Percentiles rank a stretch among this genome's conserved stretches.
phyloP scores from a whole-genome alignment of 1,140 invertebrate species.

The Meteorus sp. region DNA sequence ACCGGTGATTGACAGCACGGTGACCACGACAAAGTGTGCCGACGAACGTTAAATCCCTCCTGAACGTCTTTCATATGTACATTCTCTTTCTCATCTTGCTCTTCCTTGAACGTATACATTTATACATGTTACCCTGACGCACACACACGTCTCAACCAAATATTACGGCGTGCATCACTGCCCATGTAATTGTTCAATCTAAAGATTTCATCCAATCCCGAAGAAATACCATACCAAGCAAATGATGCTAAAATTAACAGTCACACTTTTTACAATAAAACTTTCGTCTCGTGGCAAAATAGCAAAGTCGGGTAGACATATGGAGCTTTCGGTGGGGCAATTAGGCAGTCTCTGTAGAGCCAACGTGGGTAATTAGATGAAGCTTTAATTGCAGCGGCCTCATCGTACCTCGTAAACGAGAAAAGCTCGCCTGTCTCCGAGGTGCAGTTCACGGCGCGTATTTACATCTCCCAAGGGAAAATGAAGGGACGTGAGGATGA shows the following conservation, averaged over 20 bases:
- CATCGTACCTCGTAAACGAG: slow-evolving; percentile 37
- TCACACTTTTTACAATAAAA: no score
- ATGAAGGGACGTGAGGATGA: slow-evolving; percentile 20
- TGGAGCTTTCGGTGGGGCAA: no score
- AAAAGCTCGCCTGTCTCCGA: slow-evolving; percentile 51
- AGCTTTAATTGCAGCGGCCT: slow-evolving; percentile 50
- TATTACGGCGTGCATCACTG: no score
- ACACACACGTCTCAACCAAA: no score
- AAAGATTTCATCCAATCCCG: no score
- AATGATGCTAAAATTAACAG: no score
- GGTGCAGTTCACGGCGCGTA: slow-evolving; percentile 55
- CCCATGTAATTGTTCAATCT: no score
- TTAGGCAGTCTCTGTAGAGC: no score
- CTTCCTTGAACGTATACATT: not conserved
- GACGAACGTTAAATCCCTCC: slow-evolving; percentile 44
- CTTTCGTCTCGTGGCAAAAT: no score
- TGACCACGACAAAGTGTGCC: slow-evolving; percentile 57
- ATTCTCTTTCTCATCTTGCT: not conserved
- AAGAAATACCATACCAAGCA: no score
- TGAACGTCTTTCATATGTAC: slow-evolving; percentile 23
- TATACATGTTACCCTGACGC: no score
- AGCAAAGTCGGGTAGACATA: no score
- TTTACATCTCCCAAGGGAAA: slow-evolving; percentile 57
- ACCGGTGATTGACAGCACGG: slow-evolving; percentile 55
- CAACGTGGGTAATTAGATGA: slow-evolving; percentile 53